Evolutionary conservation across 2,797 vertebrate genomes (phyloP).

Genomic region (Holocentrus rufus): DNA sequence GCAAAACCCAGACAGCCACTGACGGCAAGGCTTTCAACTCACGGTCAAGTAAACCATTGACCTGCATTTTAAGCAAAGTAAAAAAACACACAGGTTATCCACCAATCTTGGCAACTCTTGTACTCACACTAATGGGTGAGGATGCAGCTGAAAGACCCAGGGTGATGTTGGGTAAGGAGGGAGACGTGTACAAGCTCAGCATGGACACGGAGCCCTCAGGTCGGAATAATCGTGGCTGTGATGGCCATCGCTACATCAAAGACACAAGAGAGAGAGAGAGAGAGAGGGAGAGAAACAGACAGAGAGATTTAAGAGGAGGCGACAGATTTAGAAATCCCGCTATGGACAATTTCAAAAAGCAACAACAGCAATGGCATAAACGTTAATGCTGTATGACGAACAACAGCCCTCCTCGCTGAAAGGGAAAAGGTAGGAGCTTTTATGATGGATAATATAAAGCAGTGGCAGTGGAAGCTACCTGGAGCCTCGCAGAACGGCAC

Average conservation of each 20-base stretch:
- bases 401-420: constrained; percentile 52
- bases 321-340: constrained; percentile 64
- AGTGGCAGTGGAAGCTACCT: constrained; percentile 23
- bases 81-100: constrained; percentile 26
- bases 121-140: constrained; percentile 91
- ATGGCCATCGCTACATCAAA: constrained; percentile 88
- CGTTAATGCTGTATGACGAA: constrained; percentile 65
- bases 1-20: constrained; percentile 67
- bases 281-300: constrained; percentile 19
- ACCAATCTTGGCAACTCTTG: constrained; percentile 2
- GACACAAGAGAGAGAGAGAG: constrained; percentile 48
- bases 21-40: constrained; percentile 62
- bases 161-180: constrained; percentile 97
- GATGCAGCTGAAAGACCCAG: constrained; percentile 91
- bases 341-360: constrained; percentile 63
- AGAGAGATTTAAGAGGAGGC: constrained; percentile 56
- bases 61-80: constrained; percentile 22
- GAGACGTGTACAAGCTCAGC: constrained; percentile 95
- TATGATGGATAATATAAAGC: constrained; percentile 30
- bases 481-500: constrained; percentile 44
- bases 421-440: constrained; percentile 33
- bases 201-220: constrained; percentile 93
- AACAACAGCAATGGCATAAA: constrained; percentile 68
- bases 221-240: constrained; percentile 90
- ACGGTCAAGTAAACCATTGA: constrained; percentile 36